Conservation (phyloP, 2,797 vertebrate species). For the Emys orbicularis region DNA sequence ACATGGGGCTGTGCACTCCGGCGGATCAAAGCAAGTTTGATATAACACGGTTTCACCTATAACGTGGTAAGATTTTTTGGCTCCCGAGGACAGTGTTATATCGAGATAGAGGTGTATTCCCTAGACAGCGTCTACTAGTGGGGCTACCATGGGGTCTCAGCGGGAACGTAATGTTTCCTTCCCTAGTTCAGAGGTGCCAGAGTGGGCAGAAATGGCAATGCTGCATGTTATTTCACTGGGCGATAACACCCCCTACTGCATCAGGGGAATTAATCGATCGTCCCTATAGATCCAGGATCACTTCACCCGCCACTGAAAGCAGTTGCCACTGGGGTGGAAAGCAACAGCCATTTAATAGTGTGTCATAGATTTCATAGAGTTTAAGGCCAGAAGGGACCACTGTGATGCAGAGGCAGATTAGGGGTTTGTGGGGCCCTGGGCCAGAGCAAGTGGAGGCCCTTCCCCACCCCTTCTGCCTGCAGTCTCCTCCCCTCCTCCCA, state of each 20-base stretch:
- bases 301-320: neutral
- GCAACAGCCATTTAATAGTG: neutral
- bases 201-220: neutral
- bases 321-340: neutral
- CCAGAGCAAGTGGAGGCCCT: no score
- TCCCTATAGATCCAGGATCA: neutral
- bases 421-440: no score
- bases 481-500: no score
- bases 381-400: neutral
- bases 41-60: no score
- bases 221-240: neutral
- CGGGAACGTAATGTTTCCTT: neutral
- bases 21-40: no score
- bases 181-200: neutral
- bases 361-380: neutral
- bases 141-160: neutral
- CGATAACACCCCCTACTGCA: neutral
- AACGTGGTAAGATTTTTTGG: no score
- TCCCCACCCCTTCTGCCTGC: no score
- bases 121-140: neutral
- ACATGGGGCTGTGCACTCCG: no score
- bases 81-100: no score
- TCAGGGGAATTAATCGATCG: neutral
- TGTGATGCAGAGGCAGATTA: neutral
- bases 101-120: neutral